Evolutionary conservation across 2,113 vertebrate genomes (phyloP).

Genomic region (Micronisus gabar): DNA sequence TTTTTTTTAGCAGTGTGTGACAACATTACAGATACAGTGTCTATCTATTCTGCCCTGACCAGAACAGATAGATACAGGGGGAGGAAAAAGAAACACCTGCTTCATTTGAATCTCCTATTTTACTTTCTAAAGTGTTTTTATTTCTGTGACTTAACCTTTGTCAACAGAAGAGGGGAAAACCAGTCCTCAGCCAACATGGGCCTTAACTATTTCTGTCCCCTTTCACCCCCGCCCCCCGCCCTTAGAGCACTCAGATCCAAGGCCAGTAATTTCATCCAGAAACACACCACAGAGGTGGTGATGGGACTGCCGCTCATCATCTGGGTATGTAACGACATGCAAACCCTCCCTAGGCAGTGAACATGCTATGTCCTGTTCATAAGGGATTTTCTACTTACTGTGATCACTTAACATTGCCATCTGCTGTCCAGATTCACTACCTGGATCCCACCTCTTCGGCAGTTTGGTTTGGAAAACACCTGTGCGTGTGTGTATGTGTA

Average conservation of each 20-base stretch:
- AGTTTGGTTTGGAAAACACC: not conserved
- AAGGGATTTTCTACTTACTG: not conserved
- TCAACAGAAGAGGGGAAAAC: not conserved
- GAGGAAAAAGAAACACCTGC: not conserved
- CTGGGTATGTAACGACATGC: accelerated
- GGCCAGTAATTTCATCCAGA: not conserved
- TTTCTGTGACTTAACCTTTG: not conserved
- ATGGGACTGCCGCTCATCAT: not conserved
- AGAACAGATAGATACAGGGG: not conserved
- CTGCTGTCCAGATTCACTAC: not conserved
- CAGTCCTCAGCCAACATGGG: not conserved
- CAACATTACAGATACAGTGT: not conserved
- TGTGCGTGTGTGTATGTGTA: not conserved
- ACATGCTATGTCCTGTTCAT: accelerated
- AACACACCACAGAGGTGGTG: not conserved
- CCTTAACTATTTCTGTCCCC: not conserved
- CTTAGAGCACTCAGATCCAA: not conserved
- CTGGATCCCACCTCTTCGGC: not conserved
- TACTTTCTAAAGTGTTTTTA: not conserved
- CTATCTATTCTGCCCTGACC: not conserved
- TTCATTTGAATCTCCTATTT: not conserved
- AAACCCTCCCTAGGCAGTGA: not conserved
- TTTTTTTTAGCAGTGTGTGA: not conserved
- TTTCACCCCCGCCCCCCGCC: not conserved
- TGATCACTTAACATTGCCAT: not conserved